phyloP scores from a whole-genome alignment of 1,140 invertebrate species.

The Drosophila nigrodunni region DNA sequence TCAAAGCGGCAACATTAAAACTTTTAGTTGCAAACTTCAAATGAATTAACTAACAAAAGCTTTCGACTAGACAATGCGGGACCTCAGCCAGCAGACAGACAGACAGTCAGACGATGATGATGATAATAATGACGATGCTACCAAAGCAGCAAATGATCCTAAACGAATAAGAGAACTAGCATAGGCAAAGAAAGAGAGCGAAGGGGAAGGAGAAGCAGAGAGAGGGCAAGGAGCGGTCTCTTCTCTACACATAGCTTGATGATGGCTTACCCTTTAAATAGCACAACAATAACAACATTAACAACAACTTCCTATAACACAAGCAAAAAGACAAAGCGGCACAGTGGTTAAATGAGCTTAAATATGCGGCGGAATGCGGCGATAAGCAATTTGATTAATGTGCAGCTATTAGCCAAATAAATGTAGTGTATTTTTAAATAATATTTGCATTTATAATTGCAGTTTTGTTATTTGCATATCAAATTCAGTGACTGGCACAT shows the following conservation, averaged over 20 bases:
- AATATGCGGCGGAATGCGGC: background rate
- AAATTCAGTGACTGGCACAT: no score
- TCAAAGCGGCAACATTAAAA: slow-evolving; percentile 73
- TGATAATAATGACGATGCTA: background rate
- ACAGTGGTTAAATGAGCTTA: slow-evolving; percentile 4
- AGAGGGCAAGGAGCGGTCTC: background rate
- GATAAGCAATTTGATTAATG: background rate
- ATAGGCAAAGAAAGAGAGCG: background rate
- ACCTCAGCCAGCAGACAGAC: background rate
- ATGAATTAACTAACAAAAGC: slow-evolving; percentile 67
- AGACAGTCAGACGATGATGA: background rate
- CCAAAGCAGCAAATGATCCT: slow-evolving; percentile 33
- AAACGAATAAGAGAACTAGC: background rate
- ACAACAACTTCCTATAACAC: background rate
- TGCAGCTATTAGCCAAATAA: background rate
- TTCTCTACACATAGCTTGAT: slow-evolving; percentile 20
- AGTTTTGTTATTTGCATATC: slow-evolving; percentile 2
- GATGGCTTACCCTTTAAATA: slow-evolving; percentile 40
- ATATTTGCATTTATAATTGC: background rate
- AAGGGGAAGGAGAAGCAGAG: background rate
- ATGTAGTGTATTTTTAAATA: background rate
- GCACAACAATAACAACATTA: slow-evolving; percentile 24
- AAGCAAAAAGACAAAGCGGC: background rate
- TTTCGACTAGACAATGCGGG: slow-evolving; percentile 30
- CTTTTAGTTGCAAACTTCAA: slow-evolving; percentile 73